Conservation (phyloP, 2,888 invertebrate genomes). For the Clistopyga incitator region DNA sequence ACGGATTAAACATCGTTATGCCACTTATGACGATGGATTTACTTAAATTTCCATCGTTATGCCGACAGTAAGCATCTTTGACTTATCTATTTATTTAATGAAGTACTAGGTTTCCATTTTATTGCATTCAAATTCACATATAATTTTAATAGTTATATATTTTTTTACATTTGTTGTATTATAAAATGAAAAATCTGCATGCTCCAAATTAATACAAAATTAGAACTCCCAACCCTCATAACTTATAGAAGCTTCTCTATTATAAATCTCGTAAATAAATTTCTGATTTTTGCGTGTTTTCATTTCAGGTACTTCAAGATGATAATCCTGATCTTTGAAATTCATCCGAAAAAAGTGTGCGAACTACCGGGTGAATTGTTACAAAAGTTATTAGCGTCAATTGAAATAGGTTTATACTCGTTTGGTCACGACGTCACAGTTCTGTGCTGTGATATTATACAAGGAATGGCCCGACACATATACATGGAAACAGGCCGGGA, state of each 20-base stretch:
- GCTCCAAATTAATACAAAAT: not conserved
- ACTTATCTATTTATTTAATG: no score
- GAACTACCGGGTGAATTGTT: slow-evolving; percentile 85
- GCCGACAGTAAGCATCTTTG: slow-evolving; percentile 85
- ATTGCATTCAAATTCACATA: no score
- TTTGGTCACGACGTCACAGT: slow-evolving; percentile 86
- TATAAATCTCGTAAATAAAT: no score
- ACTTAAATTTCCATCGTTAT: slow-evolving; percentile 89
- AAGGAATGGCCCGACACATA: slow-evolving; percentile 85
- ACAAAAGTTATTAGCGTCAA: slow-evolving; percentile 85
- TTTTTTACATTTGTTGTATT: no score
- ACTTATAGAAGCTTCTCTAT: not conserved
- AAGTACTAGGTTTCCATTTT: no score
- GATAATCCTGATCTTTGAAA: slow-evolving; percentile 88
- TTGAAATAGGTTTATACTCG: slow-evolving; percentile 87
- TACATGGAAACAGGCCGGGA: slow-evolving; percentile 77
- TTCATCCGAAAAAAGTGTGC: slow-evolving; percentile 88
- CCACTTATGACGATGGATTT: slow-evolving; percentile 90
- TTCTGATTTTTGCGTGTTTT: no score
- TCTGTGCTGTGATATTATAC: slow-evolving; percentile 87
- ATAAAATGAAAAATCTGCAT: not conserved
- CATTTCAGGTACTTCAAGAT: slow-evolving; percentile 85
- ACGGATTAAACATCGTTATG: slow-evolving; percentile 89
- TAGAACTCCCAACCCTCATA: no score
- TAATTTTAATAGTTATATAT: no score